Evolutionary conservation across 2,113 vertebrate species (phyloP), one percentile per base, ranked within the genome.

Genomic region (Phalacrocorax brasilianus): DNA sequence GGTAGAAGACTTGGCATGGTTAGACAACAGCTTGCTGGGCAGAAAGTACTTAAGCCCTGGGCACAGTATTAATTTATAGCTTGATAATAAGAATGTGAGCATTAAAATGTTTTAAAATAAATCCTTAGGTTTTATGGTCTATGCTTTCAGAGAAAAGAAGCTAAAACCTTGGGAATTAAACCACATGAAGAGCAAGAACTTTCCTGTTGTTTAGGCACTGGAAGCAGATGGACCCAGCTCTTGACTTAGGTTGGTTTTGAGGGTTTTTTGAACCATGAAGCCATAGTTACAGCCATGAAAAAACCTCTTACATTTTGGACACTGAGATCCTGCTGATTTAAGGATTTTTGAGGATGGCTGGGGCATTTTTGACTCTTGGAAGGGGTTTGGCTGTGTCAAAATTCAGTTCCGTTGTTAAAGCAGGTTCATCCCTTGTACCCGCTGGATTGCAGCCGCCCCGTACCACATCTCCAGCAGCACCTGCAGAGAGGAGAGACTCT

Each of bases 401-500:
- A 14, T 27, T 22, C 19, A 23, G 35, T 33, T 67, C 38, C 18
- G 14, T 42, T 65, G 30, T 38, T 59, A 67, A 67, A 61, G 44
- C 52, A 74, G 14, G 35, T 40, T 77, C 35, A 76, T 33, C 32
- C 72, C 35, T 24, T 14, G 5, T 13, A 42, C 27, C 32, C 6
- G 1, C 42, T 18, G 50, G 26, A n/a, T 42, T 4, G 9, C 35
- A 11, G 30, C 49, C 4, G 0, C 21, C 32, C 24, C 33, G 42
- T 21, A 8, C 28, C 32, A 9, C 19, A 47, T 8, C 27, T n/a
- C 26, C 66, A 45, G 28, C 23, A 23, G 47, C 5, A 3, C 27
- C 33, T 16, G 16, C 3, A 11, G 38, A 68, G 33, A 6, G 14
- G 9, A 18, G 3, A n/a, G 28, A 12, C 28, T 27, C 12, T n/a